These are phyloP conservation scores for Callaeas wilsoni DNA, from an alignment of 2,113 vertebrate species.

Conservation along the genomic window DNA sequence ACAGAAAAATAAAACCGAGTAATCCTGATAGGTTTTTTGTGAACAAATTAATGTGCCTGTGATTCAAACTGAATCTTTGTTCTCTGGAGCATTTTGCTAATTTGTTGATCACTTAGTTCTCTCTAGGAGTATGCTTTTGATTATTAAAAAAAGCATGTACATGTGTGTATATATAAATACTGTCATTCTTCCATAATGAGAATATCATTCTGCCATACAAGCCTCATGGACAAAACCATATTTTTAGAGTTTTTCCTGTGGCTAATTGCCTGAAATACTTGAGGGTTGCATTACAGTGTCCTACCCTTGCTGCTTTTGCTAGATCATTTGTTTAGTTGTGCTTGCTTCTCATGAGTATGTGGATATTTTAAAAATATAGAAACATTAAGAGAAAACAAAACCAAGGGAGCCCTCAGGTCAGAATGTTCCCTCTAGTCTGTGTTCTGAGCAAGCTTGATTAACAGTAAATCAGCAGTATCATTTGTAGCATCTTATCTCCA, in stretches of 20 bases:
- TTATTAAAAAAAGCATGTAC: not conserved
- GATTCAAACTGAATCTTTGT: not conserved
- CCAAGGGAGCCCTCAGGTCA: not conserved
- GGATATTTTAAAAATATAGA: not conserved
- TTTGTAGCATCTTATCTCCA: not conserved
- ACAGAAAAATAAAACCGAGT: not conserved
- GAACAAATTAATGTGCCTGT: not conserved
- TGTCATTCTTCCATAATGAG: not conserved
- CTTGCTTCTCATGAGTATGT: not conserved
- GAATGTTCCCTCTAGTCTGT: not conserved
- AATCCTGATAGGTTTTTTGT: not conserved
- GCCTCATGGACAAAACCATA: not conserved
- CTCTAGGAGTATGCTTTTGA: not conserved
- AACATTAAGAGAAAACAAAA: not conserved
- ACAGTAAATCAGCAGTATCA: not conserved
- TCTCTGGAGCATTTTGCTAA: not conserved
- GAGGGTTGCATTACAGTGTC: not conserved
- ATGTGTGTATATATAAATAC: accelerated
- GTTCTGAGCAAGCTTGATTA: not conserved
- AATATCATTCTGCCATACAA: not conserved
- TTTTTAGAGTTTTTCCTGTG: not conserved
- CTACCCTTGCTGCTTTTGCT: not conserved
- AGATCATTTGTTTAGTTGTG: not conserved
- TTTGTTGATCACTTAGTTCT: not conserved
- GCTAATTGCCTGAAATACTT: not conserved